Conservation (phyloP, 2,888 invertebrate genomes). For the Octonoba sinensis region DNA sequence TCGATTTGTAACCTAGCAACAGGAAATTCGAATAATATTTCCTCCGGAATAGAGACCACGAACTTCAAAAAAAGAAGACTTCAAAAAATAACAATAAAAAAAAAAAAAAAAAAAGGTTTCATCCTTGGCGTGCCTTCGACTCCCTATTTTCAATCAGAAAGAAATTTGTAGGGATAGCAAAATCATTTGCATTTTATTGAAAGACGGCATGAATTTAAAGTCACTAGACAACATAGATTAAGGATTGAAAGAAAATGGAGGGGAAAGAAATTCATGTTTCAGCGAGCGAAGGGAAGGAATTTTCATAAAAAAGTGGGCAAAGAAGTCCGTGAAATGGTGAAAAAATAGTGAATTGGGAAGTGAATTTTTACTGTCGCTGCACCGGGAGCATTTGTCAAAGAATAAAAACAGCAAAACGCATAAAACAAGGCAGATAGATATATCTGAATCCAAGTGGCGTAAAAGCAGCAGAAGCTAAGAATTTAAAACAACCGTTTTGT, state of each 20-base stretch:
- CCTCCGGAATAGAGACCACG: constrained; percentile 15
- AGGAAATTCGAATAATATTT: constrained; percentile 31
- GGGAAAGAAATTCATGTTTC: constrained; percentile 1
- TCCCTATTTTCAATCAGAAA: constrained; percentile 6
- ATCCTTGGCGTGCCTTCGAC: constrained; percentile 6
- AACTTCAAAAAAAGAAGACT: constrained; percentile 15
- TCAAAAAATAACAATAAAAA: background rate
- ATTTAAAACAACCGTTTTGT: constrained; percentile 62
- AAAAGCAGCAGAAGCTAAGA: constrained; percentile 38
- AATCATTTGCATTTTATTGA: constrained; percentile 54
- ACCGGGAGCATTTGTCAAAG: constrained; percentile 2
- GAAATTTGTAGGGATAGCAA: no score
- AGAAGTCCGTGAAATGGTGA: constrained; percentile 2
- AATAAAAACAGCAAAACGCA: constrained; percentile 1
- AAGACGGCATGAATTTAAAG: constrained; percentile 27
- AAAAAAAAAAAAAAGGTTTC: background rate
- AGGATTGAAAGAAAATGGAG: constrained; percentile 17
- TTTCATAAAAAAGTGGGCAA: background rate
- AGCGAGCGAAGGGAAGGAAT: background rate
- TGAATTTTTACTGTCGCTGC: constrained; percentile 1
- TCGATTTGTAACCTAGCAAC: constrained; percentile 19
- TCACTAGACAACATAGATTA: constrained; percentile 41
- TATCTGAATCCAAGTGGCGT: constrained; percentile 50
- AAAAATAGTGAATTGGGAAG: constrained; percentile 2
- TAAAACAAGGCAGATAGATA: constrained; percentile 40